Percentiles rank a stretch among this genome's conserved stretches.
phyloP scores from a whole-genome alignment of 35 echinoderm and acorn worm genomes.

The Holothuria glaberrima region DNA sequence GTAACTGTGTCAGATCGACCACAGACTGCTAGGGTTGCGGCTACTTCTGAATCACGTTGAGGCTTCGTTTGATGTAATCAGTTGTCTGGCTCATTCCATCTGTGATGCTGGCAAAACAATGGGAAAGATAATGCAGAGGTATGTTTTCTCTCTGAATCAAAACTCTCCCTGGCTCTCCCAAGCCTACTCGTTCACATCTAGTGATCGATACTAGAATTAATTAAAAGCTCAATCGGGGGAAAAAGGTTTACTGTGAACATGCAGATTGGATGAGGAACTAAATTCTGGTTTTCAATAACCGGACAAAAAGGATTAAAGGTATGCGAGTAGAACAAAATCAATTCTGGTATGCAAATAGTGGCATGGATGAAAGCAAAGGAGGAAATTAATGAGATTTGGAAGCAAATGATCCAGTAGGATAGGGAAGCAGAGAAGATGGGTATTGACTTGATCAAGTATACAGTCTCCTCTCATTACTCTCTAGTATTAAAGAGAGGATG shows the following conservation, averaged over 20 bases:
- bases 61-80: constrained; percentile 41
- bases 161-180: background rate
- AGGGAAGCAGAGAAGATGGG: no score
- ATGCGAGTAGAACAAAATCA: constrained; percentile 25
- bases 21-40: no score
- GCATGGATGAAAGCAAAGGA: constrained; percentile 18
- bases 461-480: no score
- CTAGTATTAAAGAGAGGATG: no score
- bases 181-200: constrained; percentile 9
- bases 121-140: constrained; percentile 26
- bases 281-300: constrained; percentile 35
- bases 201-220: constrained; percentile 51
- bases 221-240: constrained; percentile 44
- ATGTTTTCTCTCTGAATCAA: constrained; percentile 46
- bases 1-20: constrained; percentile 10
- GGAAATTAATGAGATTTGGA: constrained; percentile 16
- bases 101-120: constrained; percentile 45
- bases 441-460: no score
- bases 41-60: no score
- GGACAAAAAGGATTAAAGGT: constrained; percentile 32
- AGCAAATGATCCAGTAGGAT: no score
- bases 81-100: constrained; percentile 28
- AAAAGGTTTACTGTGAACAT: constrained; percentile 22
- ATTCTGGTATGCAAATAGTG: constrained; percentile 25
- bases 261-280: constrained; percentile 43